Conservation (phyloP, 2,113 vertebrate species). For the Engraulis encrasicolus region DNA sequence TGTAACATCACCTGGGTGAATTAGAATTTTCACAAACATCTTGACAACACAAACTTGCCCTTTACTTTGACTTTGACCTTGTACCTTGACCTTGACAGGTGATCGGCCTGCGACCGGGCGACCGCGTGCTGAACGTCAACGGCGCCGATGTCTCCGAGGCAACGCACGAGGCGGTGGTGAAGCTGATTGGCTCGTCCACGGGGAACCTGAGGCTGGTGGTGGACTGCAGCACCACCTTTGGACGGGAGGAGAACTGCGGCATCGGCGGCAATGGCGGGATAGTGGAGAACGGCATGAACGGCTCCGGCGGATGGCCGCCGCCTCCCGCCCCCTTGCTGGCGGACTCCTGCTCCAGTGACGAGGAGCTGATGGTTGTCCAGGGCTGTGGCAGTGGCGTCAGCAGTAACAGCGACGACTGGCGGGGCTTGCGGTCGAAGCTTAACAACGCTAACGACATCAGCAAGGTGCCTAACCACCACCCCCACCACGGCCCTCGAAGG, state of each 20-base stretch:
- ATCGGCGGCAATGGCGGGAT: too few species aligned
- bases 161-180: constrained; percentile 89
- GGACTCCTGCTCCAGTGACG: constrained; percentile 85
- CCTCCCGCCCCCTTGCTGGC: not conserved
- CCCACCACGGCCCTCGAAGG: constrained; percentile 84
- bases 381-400: too few species aligned
- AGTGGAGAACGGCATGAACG: not conserved
- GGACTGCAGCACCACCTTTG: not conserved
- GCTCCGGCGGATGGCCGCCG: constrained; percentile 28
- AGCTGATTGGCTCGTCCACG: constrained; percentile 87
- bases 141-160: constrained; percentile 85
- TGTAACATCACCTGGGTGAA: too few species aligned
- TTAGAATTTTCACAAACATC: too few species aligned
- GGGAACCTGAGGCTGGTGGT: constrained; percentile 85
- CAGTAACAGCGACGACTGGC: constrained; percentile 78
- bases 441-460: not conserved
- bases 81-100: too few species aligned
- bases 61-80: too few species aligned
- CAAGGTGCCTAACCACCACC: constrained; percentile 69
- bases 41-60: too few species aligned
- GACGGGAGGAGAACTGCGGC: not conserved
- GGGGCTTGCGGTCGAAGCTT: constrained; percentile 71
- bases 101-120: constrained; percentile 88
- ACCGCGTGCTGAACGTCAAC: constrained; percentile 86
- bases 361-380: constrained; percentile 73